These are phyloP conservation scores for Phengaris alcon DNA, from an alignment of 2,888 invertebrate species.

Conservation along the genomic window DNA sequence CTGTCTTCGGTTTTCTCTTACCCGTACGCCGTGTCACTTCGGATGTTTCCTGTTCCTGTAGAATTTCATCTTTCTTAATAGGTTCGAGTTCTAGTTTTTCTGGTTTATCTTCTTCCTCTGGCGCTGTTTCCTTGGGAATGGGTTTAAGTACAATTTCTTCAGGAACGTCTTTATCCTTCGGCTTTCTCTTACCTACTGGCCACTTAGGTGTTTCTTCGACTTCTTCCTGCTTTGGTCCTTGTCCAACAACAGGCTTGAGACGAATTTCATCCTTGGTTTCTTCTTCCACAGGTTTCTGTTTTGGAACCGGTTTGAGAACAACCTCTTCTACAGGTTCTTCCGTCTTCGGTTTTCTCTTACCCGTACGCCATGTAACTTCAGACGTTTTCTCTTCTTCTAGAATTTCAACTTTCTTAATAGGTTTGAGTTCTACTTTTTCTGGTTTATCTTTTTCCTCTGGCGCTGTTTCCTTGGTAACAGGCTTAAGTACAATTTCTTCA, in stretches of 20 bases:
- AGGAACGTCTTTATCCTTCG: background rate
- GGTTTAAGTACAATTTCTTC: background rate
- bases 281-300: conserved; percentile 44
- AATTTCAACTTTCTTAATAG: conserved; percentile 55
- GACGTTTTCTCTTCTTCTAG: conserved; percentile 48
- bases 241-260: conserved; percentile 43
- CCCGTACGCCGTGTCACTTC: conserved; percentile 48
- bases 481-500: conserved; percentile 22
- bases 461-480: conserved; percentile 45
- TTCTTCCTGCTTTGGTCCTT: conserved; percentile 42
- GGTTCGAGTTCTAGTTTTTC: background rate
- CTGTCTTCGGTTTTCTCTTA: conserved; percentile 50
- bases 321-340: conserved; percentile 69
- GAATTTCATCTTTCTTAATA: conserved; percentile 45
- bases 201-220: conserved; percentile 46
- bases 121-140: conserved; percentile 45
- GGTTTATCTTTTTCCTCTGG: conserved; percentile 51
- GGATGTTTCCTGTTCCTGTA: conserved; percentile 45
- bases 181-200: conserved; percentile 41
- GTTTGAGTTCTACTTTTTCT: conserved; percentile 48
- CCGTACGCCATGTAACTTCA: conserved; percentile 46
- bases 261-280: conserved; percentile 60
- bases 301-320: conserved; percentile 66
- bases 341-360: conserved; percentile 54
- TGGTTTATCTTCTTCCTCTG: conserved; percentile 44